Conservation (phyloP, 2,888 invertebrate genomes). For the Anthrax anthrax region DNA sequence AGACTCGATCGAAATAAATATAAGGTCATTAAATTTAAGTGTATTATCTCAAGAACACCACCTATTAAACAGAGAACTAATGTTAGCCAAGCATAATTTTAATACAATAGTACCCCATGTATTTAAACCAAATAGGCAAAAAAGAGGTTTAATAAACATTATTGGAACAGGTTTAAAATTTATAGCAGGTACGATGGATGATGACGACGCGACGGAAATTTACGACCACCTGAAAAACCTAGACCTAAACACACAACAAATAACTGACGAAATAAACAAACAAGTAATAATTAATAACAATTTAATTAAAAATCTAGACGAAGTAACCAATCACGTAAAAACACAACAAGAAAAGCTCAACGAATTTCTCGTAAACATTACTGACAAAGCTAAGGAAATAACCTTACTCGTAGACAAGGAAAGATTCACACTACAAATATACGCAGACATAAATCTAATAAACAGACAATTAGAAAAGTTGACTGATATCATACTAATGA, state of each 20-base stretch:
- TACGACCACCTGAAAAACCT: neutral
- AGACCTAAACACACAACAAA: neutral
- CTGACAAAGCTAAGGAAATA: neutral
- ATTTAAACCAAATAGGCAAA: neutral
- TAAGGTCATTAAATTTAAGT: no score
- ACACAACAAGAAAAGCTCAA: neutral
- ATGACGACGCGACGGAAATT: neutral
- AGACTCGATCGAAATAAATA: no score
- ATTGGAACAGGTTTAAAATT: neutral
- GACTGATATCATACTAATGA: no score
- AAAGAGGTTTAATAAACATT: constrained; percentile 1
- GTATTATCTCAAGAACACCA: no score
- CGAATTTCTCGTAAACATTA: neutral
- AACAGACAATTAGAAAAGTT: no score
- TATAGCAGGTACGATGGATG: neutral
- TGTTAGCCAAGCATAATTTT: no score
- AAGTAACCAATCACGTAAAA: neutral
- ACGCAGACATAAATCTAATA: no score
- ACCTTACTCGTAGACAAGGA: no score
- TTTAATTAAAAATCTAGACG: neutral
- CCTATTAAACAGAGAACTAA: no score
- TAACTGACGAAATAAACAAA: neutral
- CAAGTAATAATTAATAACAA: neutral
- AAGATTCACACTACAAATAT: no score
- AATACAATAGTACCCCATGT: no score